Evolutionary conservation across 1,140 invertebrate genomes (phyloP).

Genomic region (Aphis craccivora): DNA sequence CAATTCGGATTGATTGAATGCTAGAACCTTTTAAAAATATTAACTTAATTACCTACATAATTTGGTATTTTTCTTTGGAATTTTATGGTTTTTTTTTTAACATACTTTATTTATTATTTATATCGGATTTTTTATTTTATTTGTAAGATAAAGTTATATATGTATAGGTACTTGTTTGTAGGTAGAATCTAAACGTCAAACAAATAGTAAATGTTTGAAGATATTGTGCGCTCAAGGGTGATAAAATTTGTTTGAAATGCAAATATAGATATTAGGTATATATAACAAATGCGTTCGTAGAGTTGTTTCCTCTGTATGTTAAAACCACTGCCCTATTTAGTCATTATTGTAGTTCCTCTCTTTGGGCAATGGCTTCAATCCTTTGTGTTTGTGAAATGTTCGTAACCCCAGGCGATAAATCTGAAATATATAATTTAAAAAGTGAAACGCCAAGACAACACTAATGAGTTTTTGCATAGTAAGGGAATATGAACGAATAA

Average conservation of each 20-base stretch:
- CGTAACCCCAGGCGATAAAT: background rate
- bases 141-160: background rate
- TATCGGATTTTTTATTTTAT: background rate
- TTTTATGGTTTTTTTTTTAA: too few species aligned
- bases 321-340: constrained; percentile 36
- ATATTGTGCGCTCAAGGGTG: background rate
- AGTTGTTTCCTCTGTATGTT: constrained; percentile 10
- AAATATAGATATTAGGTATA: constrained; percentile 28
- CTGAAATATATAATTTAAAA: constrained; percentile 28
- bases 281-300: background rate
- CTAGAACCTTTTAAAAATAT: background rate
- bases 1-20: background rate
- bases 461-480: constrained; percentile 20
- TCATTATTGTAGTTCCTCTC: background rate
- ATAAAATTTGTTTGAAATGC: constrained; percentile 43
- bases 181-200: background rate
- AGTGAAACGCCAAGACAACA: background rate
- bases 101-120: background rate
- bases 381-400: constrained; percentile 16
- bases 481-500: background rate
- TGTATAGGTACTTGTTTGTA: background rate
- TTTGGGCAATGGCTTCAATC: background rate
- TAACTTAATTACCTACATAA: background rate
- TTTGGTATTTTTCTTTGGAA: background rate
- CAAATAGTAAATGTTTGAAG: constrained; percentile 1